These are phyloP conservation scores for Garrulus glandarius DNA, from an alignment of 2,797 vertebrate species.

Conservation along the genomic window DNA sequence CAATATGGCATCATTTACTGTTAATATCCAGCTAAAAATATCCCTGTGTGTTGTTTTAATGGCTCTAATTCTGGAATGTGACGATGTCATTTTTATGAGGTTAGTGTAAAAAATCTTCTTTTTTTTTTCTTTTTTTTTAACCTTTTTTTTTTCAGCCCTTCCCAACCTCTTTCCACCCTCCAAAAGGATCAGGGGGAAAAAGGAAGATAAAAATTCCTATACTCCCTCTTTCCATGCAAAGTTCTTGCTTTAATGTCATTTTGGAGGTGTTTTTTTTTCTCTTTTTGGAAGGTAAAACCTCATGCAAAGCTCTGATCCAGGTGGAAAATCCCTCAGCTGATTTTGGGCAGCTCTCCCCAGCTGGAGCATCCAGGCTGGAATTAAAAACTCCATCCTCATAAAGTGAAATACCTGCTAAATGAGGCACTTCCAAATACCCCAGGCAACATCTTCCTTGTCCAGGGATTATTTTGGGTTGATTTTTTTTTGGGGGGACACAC, in stretches of 20 bases:
- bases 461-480: background rate
- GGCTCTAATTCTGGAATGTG: conserved; percentile 83
- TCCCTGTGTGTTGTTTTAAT: conserved; percentile 67
- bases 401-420: background rate
- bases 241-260: background rate
- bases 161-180: background rate
- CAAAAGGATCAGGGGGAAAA: background rate
- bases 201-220: background rate
- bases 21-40: conserved; percentile 65
- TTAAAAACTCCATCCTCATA: background rate
- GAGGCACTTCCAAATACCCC: background rate
- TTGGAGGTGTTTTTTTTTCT: background rate
- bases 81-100: conserved; percentile 85
- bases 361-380: background rate
- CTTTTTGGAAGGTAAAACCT: background rate
- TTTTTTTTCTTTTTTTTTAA: background rate
- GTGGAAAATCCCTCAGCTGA: background rate
- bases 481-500: background rate
- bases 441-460: background rate
- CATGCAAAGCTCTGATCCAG: background rate
- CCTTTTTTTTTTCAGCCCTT: background rate
- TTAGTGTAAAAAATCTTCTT: conserved; percentile 78
- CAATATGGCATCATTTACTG: conserved; percentile 55
- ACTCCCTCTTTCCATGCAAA: background rate
- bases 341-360: background rate